Base-by-base conservation (phyloP, 2,797 vertebrate genomes). In the Acrossocheilus wenchowensis region DNA sequence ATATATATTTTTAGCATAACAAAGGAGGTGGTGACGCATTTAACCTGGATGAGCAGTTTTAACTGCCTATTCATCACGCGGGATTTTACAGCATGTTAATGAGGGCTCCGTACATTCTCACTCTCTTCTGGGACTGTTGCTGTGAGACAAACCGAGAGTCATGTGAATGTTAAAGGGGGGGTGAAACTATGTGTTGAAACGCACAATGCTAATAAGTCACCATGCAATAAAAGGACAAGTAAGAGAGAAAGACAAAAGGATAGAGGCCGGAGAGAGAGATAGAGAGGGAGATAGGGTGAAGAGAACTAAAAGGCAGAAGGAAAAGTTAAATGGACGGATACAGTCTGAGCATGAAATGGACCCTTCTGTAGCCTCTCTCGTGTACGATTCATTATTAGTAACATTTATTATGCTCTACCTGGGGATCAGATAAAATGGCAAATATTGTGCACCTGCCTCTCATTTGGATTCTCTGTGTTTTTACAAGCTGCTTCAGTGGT, bases 11-110 rank as follows among this genome's bases (percentile, higher is more conserved):
- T 64, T 77, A 39, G 21, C 1, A 19, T 21, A 69, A 86, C 39
- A 79, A 83, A 84, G 41, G 72, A 45, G 11, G 57, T 87, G n/a
- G 26, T 74, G 66, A 88, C 14, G 17, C 50, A 60, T 90, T 90
- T 83, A 75, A 90, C 85, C 87, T 87, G 86, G 23, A 50, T 82
- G 30, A 90, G 15, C 30, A 66, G 86, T 73, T 89, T 87, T 86
- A 89, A 88, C 72, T 45, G 86, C 71, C 90, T 89, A 68, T 92
- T 90, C 78, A 81, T 71, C 84, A 83, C 69, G 74, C 30, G 81
- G 10, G 86, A 81, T 90, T 94, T 95, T 93, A 93, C 91, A 89
- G 93, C 92, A 93, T 94, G 93, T 81, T 93, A 94, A 95, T 94
- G 93, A 94, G 92, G 87, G 68, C 88, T 92, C 88, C 72, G 90